Evolutionary conservation across 1,140 invertebrate species (phyloP).

Genomic region (Lordiphosa clarofinis): DNA sequence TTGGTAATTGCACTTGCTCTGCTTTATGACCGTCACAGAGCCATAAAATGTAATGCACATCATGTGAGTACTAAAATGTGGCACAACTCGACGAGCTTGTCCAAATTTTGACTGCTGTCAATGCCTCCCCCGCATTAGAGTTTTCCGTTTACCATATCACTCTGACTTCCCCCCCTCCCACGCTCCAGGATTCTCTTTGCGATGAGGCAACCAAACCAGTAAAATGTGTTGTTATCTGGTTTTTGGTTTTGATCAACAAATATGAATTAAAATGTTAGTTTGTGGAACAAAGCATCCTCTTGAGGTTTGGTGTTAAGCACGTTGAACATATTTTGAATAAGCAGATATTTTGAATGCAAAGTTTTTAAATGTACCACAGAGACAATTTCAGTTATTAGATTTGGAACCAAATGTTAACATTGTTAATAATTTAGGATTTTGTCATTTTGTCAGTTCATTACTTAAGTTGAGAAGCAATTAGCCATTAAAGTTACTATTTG

Average conservation of each 20-base stretch:
- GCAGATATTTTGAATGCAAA: too few relatives aligned
- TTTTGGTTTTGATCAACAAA: background rate
- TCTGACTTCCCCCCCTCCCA: background rate
- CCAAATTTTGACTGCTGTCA: constrained; percentile 18
- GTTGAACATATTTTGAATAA: too few relatives aligned
- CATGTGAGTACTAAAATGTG: constrained; percentile 65
- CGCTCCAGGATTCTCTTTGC: background rate
- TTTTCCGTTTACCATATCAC: constrained; percentile 6
- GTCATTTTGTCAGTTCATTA: too few relatives aligned
- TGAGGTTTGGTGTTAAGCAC: too few relatives aligned
- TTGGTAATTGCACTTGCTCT: constrained; percentile 65
- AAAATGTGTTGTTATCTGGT: constrained; percentile 1
- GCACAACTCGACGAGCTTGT: constrained; percentile 22
- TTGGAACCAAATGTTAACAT: too few relatives aligned
- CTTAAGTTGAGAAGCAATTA: too few relatives aligned
- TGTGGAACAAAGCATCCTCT: too few relatives aligned
- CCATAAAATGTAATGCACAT: constrained; percentile 71
- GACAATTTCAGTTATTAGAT: too few relatives aligned
- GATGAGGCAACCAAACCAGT: background rate
- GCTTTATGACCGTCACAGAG: constrained; percentile 66
- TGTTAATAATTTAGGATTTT: too few relatives aligned
- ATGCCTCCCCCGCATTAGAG: constrained; percentile 1
- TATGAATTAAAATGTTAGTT: constrained; percentile 1
- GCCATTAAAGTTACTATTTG: too few relatives aligned
- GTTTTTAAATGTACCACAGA: too few relatives aligned